Base-by-base conservation (phyloP, 1,140 invertebrate genomes). In the Bombus waltoni region DNA sequence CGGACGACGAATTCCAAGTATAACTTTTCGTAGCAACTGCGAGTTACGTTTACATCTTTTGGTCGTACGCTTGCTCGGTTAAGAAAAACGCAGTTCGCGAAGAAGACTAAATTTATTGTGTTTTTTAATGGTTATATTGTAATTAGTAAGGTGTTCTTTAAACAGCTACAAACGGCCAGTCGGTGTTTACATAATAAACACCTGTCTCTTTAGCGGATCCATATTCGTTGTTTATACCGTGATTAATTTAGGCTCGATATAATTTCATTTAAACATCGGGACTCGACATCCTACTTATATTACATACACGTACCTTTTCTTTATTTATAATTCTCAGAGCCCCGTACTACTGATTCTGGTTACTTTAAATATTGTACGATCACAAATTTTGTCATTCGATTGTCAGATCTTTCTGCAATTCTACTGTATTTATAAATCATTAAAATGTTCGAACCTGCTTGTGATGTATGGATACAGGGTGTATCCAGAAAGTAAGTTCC, bases 191-290 rank as follows among this genome's bases (percentile, higher is more conserved):
- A 42, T 59, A 59, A 76, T 9, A 38, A 59, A 47, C 80, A 74
- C 71, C 65, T 38, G 53, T 38, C 59, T 65, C 22, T 42, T 81
- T 73, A 73, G 62, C 65, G 80, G 53, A 73, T 73, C 35, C 73
- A 62, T 44, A 73, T 73, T 42, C 53, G n/a, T 81, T 81, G 40
- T 73, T 81, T 81, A 70, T 62, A 81, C 42, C 62, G 6, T 35
- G 53, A 35, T 73, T 70, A 35, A 81, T 81, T 62, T 28, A 73
- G 44, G 53, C 28, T 53, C 47, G 47, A 6, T 53, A 53, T 53
- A 53, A 53, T 22, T 53, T 53, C 18, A 53, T 53, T 53, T 53
- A 53, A 53, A 53, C 8, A 73, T 81, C 62, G n/a, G 28, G 38
- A 3, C 38, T 73, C 40, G 1, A 13, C 59, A 62, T n/a, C n/a